Base-by-base conservation (phyloP, 1,140 invertebrate genomes). In the Papilio machaon region DNA sequence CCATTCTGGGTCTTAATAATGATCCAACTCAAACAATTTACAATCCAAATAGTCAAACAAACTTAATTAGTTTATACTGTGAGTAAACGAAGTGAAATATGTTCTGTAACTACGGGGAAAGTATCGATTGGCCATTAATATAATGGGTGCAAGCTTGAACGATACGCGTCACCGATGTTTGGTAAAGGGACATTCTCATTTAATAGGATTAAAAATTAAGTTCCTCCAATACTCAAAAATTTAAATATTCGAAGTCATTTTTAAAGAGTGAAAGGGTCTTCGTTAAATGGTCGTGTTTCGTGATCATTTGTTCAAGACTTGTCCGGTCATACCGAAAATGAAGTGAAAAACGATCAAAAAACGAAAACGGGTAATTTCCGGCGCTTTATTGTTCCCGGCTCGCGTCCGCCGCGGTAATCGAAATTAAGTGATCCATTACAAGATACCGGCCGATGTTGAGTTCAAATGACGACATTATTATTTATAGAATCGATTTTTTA, bases 371-470 rank as follows among this genome's bases (percentile, higher is more conserved):
- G 89, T 91, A 92, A 93, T 93, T 89, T 94, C 92, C 92, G 90
- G 90, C 84, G 82, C 83, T 73, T 87, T 90, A 91, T 94, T 94
- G 92, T 94, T 92, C 85, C 85, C 81, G 80, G 82, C 82, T 87
- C 84, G 83, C 80, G 86, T 88, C 87, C 86, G 88, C 82, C 80
- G 85, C 83, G 85, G 88, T 92, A 91, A 91, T 92, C 91, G 90
- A 92, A 92, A 94, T 92, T 93, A 94, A 94, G 92, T 92, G 92
- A 94, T 93, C 91, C 90, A 93, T 93, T 92, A 91, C 88, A 90
- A 87, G 91, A 91, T 91, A 92, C 91, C 87, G 86, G 89, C 85
- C 85, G 83, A 60, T 78, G 83, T 86, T 86, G 85, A 85, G 81
- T 85, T 86, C 84, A 85, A 90, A 85, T 87, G 88, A 90, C 85